Percentiles rank a stretch among this genome's conserved stretches.
These are phyloP conservation scores for Porites australiensis DNA, from an alignment of 64 coral and sea anemone genomes.

Conservation along the genomic window DNA sequence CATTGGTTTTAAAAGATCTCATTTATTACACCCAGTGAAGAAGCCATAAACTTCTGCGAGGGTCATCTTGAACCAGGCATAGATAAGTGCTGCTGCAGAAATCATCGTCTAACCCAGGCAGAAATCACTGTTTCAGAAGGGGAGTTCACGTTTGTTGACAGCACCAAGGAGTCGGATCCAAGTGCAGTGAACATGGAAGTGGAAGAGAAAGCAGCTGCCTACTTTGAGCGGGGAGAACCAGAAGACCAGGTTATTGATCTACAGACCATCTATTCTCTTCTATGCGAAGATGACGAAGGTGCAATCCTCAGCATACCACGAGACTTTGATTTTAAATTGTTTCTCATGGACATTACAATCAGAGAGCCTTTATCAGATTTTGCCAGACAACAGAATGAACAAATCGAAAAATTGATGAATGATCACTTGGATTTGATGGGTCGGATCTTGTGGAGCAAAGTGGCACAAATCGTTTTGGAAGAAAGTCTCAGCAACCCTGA, in stretches of 20 bases:
- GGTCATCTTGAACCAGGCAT: neutral
- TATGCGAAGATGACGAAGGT: slow-evolving; percentile 5
- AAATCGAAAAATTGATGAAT: neutral
- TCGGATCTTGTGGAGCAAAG: slow-evolving; percentile 17
- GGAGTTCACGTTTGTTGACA: neutral
- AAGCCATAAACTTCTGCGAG: slow-evolving; percentile 2
- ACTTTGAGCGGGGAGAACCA: slow-evolving; percentile 11
- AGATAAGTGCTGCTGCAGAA: neutral
- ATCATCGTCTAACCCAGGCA: neutral
- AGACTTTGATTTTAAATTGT: slow-evolving; percentile 2
- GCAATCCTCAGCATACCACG: slow-evolving; percentile 2
- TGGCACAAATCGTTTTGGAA: slow-evolving; percentile 25
- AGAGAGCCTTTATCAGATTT: neutral
- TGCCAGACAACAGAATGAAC: slow-evolving; percentile 32
- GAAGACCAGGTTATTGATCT: slow-evolving; percentile 40
- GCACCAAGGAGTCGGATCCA: neutral
- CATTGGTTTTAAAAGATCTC: neutral
- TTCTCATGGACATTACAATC: neutral
- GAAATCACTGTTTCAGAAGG: slow-evolving; percentile 26
- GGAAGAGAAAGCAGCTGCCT: neutral
- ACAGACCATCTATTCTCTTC: slow-evolving; percentile 25
- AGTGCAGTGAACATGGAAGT: neutral
- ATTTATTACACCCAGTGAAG: neutral
- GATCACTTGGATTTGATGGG: slow-evolving; percentile 23
- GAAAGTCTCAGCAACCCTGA: neutral